Percentiles rank a stretch among this genome's conserved stretches.
These are phyloP conservation scores for Hydropotes inermis DNA, from an alignment of 2,113 vertebrate genomes.

Conservation along the genomic window DNA sequence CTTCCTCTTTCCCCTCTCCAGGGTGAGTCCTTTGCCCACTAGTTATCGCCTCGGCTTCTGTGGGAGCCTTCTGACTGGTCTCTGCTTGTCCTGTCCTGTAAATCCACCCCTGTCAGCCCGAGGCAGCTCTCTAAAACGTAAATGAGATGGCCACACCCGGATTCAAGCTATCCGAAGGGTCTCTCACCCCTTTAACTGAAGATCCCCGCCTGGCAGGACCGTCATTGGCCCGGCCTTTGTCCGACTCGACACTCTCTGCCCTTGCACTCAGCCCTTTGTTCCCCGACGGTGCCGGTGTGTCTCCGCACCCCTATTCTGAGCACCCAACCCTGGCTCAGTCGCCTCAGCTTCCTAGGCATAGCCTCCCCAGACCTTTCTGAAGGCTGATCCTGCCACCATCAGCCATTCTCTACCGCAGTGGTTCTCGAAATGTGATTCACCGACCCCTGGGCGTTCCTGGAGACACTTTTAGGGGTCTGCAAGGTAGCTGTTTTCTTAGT, in stretches of 20 bases:
- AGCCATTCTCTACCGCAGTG: background rate
- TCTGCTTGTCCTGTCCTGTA: background rate
- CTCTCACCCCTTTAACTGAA: background rate
- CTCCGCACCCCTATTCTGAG: background rate
- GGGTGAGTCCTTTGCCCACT: background rate
- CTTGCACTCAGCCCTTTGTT: background rate
- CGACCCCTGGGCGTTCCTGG: background rate
- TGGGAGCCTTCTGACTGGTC: background rate
- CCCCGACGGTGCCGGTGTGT: background rate
- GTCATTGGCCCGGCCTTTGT: fast-evolving
- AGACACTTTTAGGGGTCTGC: background rate
- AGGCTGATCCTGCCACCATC: too few species aligned
- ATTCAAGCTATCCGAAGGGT: background rate
- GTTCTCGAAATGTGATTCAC: background rate
- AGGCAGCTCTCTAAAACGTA: background rate
- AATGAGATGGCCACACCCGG: background rate
- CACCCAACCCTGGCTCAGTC: background rate
- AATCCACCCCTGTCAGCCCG: background rate
- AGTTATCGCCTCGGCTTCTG: background rate
- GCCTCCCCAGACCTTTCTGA: background rate
- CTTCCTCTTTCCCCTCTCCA: fast-evolving
- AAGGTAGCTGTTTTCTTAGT: background rate
- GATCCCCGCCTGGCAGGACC: fast-evolving
- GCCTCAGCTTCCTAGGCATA: background rate
- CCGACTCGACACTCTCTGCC: fast-evolving